phyloP scores from a whole-genome alignment of 2,888 invertebrate genomes.

The Drosophila incognita region DNA sequence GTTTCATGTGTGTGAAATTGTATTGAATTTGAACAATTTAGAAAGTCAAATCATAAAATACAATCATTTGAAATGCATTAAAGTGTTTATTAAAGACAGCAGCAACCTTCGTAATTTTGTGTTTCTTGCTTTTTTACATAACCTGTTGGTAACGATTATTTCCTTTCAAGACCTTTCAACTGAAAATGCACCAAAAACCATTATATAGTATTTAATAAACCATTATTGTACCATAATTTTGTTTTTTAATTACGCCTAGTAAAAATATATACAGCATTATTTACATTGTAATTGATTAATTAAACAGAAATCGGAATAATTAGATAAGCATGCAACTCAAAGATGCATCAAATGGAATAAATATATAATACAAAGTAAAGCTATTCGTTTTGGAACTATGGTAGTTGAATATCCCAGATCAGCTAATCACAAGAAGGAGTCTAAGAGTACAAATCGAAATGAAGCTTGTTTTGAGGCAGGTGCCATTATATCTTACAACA shows the following conservation, averaged over 20 bases:
- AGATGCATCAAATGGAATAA: background rate
- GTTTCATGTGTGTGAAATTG: background rate
- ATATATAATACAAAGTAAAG: background rate
- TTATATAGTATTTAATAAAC: background rate
- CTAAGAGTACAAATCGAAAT: no score
- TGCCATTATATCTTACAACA: background rate
- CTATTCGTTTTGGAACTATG: background rate
- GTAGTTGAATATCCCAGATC: background rate
- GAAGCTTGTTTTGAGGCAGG: background rate
- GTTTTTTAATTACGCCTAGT: background rate
- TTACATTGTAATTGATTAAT: background rate
- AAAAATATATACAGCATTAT: background rate
- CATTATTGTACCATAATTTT: background rate
- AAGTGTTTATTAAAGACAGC: background rate
- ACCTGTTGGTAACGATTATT: background rate
- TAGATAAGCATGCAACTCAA: background rate
- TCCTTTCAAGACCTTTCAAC: background rate
- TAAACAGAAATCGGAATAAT: background rate
- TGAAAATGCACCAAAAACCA: background rate
- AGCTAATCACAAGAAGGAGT: background rate
- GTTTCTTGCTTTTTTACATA: background rate
- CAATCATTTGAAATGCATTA: background rate
- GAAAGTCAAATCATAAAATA: background rate
- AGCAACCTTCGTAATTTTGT: constrained; percentile 1
- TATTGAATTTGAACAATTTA: background rate